These are phyloP conservation scores for Syngnathus typhle DNA, from an alignment of 2,113 vertebrate genomes.

Conservation along the genomic window DNA sequence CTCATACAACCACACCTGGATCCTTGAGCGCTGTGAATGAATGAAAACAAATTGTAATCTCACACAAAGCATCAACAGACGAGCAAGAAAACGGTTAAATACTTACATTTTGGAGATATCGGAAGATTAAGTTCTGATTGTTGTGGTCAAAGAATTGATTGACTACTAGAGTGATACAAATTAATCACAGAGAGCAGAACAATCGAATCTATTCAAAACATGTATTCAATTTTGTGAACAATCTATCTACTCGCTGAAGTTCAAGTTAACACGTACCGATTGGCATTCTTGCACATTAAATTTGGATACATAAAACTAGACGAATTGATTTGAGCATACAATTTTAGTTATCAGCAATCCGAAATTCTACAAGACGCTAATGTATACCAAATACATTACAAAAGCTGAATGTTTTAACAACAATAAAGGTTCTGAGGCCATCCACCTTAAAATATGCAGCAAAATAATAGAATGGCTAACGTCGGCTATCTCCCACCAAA, in stretches of 20 bases:
- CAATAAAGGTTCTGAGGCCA: too few relatives aligned
- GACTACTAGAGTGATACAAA: background rate
- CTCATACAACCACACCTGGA: slow-evolving; percentile 98
- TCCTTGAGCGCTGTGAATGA: slow-evolving; percentile 80
- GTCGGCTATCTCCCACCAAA: background rate
- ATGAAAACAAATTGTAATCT: background rate
- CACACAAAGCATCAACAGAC: background rate
- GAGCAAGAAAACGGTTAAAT: background rate
- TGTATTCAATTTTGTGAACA: background rate
- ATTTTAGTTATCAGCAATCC: too few relatives aligned
- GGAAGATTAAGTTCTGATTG: slow-evolving; percentile 93
- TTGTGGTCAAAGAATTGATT: slow-evolving; percentile 65
- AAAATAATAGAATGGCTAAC: background rate
- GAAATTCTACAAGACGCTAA: too few relatives aligned
- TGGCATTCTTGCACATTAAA: too few relatives aligned
- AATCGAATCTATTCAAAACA: background rate
- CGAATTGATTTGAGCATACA: too few relatives aligned
- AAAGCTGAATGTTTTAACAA: background rate
- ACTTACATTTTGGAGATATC: slow-evolving; percentile 97
- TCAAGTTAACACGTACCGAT: too few relatives aligned
- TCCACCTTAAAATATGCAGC: background rate
- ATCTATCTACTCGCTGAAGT: too few relatives aligned
- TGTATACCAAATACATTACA: background rate
- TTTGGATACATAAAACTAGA: too few relatives aligned
- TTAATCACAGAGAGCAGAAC: background rate